Conservation (phyloP, 2,113 vertebrate species). For the Fulmarus glacialis region DNA sequence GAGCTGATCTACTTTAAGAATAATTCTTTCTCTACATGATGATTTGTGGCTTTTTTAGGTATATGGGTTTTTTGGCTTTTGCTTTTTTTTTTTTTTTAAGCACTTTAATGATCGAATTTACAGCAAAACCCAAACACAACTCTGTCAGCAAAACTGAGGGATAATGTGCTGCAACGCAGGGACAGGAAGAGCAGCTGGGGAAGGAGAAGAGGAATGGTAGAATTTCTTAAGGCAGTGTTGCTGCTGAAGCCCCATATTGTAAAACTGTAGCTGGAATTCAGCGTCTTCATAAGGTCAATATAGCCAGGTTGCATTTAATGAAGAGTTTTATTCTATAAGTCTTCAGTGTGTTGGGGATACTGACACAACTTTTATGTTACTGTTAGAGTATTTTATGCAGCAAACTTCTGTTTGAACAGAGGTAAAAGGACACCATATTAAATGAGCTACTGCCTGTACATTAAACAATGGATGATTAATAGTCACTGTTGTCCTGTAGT, state of each 20-base stretch:
- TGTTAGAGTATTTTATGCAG: background rate
- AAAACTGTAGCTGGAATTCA: background rate
- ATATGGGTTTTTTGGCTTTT: background rate
- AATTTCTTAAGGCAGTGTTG: background rate
- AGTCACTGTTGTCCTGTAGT: background rate
- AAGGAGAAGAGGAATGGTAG: background rate
- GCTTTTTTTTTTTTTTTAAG: no score
- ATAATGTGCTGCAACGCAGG: background rate
- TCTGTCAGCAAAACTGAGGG: background rate
- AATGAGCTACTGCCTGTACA: background rate
- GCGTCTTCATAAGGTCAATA: background rate
- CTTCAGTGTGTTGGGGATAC: background rate
- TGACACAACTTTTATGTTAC: background rate
- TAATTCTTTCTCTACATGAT: background rate
- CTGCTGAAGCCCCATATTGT: background rate
- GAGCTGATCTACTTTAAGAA: background rate
- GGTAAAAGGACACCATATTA: background rate
- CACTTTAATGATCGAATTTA: background rate
- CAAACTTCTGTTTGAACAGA: background rate
- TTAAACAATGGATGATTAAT: background rate
- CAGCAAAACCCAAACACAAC: background rate
- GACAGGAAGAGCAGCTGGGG: background rate
- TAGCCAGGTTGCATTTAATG: background rate
- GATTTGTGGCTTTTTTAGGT: background rate
- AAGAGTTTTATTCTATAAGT: background rate